Evolutionary conservation across 1,140 invertebrate genomes (phyloP).

Genomic region (Solenopsis fugax): DNA sequence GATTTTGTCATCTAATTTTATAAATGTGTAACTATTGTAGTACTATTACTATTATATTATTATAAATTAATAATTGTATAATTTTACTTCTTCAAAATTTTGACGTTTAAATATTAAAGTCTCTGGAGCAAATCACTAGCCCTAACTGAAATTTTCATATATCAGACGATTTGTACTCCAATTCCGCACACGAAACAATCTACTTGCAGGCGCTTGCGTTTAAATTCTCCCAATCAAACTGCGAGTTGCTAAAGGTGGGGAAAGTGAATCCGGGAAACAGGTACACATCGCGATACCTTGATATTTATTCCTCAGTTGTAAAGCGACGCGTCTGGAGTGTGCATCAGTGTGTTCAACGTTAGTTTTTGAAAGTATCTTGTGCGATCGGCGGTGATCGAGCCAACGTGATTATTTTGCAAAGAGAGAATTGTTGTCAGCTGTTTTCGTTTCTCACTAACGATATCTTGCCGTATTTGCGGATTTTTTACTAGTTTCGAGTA

Average conservation of each 20-base stretch:
- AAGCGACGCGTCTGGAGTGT: constrained; percentile 32
- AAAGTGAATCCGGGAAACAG: constrained; percentile 27
- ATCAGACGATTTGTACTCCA: background rate
- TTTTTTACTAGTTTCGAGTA: background rate
- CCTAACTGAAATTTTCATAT: background rate
- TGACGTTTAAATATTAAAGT: too few species aligned
- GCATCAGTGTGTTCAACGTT: background rate
- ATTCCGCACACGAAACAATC: constrained; percentile 18
- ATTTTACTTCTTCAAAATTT: too few species aligned
- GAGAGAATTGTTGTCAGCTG: background rate
- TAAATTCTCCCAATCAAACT: constrained; percentile 5
- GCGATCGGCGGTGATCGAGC: background rate
- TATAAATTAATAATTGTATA: too few species aligned
- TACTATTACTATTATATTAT: too few species aligned
- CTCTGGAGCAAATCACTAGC: too few species aligned
- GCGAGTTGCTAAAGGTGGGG: background rate
- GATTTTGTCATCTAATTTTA: too few species aligned
- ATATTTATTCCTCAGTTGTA: constrained; percentile 60
- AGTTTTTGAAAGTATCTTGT: background rate
- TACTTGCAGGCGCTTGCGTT: constrained; percentile 53
- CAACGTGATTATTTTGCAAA: background rate
- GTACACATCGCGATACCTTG: constrained; percentile 49
- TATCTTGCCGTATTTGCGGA: background rate
- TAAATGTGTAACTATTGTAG: too few species aligned
- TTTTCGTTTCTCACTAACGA: background rate